Base-by-base conservation (phyloP, 2,797 vertebrate species). In the Euthynnus affinis region DNA sequence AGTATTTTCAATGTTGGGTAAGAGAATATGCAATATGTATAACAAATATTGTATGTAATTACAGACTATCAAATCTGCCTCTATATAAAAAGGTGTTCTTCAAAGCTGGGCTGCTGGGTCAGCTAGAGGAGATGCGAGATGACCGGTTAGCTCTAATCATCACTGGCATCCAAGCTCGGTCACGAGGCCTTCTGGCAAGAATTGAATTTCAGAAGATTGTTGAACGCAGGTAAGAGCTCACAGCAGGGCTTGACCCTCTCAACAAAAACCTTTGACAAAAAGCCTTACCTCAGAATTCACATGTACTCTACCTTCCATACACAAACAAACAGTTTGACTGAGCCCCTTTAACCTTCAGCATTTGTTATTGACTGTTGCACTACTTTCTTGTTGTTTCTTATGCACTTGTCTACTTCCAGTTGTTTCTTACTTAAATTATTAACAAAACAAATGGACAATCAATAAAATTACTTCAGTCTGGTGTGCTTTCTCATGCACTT, bases 51-150 rank as follows among this genome's bases (percentile, higher is more conserved):
- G 6, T 49, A 18, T 2, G 2, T 15, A 6, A 14, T 32, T 25
- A 42, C 3, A 58, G 14, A 67, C 4, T 25, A 42, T 49, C 12
- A 4, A 9, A 56, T 53, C 2, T 68, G 1, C 4, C 12, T 0
- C 27, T 51, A 46, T 72, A 20, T 40, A 40, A 29, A n/a, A 27
- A 96, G 96, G 95, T 96, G 63, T 96, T 96, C 85, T 96, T 96
- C 81, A 96, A 96, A 79, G 96, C 96, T 0, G 96, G 96, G 65
- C 91, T 97, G 3, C 86, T 96, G 88, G 96, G 96, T 7, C 73
- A 88, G 13, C 91, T 97, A 40, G 96, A 97, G 61, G 96, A 97
- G 70, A 95, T 96, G 96, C 82, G 96, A 22, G 96, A 97, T 0
- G 96, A 96, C 46, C 92, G 95, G 1, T 90, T 97, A 2, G 88